Evolutionary conservation across 2,113 vertebrate species (phyloP).

Genomic region (Nasalis larvatus): DNA sequence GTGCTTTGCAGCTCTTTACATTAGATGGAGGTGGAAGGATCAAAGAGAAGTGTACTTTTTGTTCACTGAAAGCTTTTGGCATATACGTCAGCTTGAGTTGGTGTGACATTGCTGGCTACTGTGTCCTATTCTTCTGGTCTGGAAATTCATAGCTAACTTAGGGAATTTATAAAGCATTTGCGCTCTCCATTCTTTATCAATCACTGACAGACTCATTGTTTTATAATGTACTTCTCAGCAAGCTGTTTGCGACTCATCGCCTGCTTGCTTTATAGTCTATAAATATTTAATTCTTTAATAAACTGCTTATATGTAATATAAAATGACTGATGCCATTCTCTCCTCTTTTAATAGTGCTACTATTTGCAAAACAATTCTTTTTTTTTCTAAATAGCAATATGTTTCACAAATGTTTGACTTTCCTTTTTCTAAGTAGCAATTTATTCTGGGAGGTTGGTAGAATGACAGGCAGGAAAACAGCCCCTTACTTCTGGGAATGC

Average conservation of each 20-base stretch:
- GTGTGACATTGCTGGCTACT: constrained; percentile 49
- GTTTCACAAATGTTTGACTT: constrained; percentile 83
- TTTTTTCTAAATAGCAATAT: constrained; percentile 81
- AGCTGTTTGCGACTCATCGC: constrained; percentile 85
- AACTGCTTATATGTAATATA: constrained; percentile 87
- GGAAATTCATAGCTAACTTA: constrained; percentile 78
- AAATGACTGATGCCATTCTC: constrained; percentile 84
- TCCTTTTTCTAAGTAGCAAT: constrained; percentile 79
- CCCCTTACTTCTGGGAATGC: constrained; percentile 34
- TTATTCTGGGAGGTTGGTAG: constrained; percentile 77
- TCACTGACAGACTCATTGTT: constrained; percentile 85
- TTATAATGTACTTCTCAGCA: constrained; percentile 86
- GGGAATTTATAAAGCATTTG: constrained; percentile 83
- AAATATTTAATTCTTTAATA: constrained; percentile 91
- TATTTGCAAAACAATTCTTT: constrained; percentile 85
- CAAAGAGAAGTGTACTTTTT: constrained; percentile 15
- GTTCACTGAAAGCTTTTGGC: constrained; percentile 47
- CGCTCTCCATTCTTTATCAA: constrained; percentile 82
- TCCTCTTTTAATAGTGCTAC: constrained; percentile 79
- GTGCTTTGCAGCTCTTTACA: not conserved
- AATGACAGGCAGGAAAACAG: constrained; percentile 73
- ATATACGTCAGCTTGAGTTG: constrained; percentile 25
- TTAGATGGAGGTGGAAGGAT: constrained; percentile 27
- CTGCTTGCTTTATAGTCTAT: constrained; percentile 86
- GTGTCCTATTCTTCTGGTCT: constrained; percentile 65